Evolutionary conservation across 2,113 vertebrate genomes (phyloP), one percentile per base, ranked within the genome.

Genomic region (Mormyrus lacerda): DNA sequence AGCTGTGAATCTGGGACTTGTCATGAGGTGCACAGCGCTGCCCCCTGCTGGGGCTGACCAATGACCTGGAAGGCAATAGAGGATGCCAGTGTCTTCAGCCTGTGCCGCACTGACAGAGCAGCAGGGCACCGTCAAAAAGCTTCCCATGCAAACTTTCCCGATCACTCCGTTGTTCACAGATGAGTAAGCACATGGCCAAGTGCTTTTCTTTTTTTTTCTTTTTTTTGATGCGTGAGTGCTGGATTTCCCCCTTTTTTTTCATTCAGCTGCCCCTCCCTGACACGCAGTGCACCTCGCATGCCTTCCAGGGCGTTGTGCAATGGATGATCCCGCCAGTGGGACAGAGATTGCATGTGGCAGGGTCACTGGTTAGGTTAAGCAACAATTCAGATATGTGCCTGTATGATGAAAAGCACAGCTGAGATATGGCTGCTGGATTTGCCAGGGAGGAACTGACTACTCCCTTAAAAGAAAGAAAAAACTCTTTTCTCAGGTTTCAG

Each of bases 1-100:
- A 97, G 97, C 97, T 97, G 97, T 93, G 97, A 97, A 95, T 95
- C 94, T 93, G 95, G 95, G 94, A 96, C 94, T 94, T 95, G 95
- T 95, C 95, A 94, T 93, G 94, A 92, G 93, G 95, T 93, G 96
- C 91, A 93, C 85, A 88, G 94, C 93, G 93, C 88, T 91, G 90
- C 93, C 91, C 96, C 96, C 91, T 90, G 95, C 95, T 94, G 95
- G 79, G 95, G 90, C 92, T 96, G 96, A 95, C 93, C 95, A 96
- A 95, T 96, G 97, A 96, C 96, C 96, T 95, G 96, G 96, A 97
- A 97, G 95, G 94, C 95, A 95, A 96, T 89, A 94, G 82, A 95
- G 93, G 94, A 96, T 94, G 93, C 94, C 93, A 96, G 95, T 89
- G 96, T 96, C 96, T 94, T 93, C 94, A 96, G 96, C 96, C 95